These are phyloP conservation scores for Centropus unirufus DNA, from an alignment of 2,113 vertebrate genomes.

Conservation along the genomic window DNA sequence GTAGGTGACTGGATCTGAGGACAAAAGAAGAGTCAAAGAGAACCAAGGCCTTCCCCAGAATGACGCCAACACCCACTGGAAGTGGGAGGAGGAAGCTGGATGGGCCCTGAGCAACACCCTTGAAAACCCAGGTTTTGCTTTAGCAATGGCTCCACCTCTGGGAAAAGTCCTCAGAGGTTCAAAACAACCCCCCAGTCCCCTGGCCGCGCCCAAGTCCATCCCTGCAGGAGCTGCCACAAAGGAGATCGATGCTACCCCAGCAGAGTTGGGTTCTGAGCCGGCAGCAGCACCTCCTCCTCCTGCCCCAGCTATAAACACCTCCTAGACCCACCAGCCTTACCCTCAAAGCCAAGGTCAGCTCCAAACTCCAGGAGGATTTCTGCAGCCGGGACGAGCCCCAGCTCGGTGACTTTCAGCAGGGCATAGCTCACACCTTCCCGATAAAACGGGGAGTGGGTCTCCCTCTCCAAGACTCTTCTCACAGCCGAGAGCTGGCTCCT, in stretches of 20 bases:
- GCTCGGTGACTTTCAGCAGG: constrained; percentile 87
- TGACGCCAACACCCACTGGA: accelerated
- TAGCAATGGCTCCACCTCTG: not conserved
- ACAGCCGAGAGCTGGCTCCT: constrained; percentile 70
- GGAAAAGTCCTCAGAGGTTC: not conserved
- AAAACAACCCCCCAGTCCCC: not conserved
- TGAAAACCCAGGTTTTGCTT: not conserved
- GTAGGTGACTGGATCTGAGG: constrained; percentile 90
- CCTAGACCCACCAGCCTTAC: constrained; percentile 43
- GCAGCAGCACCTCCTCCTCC: not conserved
- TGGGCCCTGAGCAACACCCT: accelerated
- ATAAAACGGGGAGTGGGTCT: constrained; percentile 86
- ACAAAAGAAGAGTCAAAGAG: not conserved
- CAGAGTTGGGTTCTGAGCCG: not conserved
- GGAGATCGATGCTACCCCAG: not conserved
- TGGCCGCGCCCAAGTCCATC: not conserved
- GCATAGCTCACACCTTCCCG: constrained; percentile 89
- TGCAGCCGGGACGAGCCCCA: constrained; percentile 79
- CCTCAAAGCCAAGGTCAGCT: constrained; percentile 91
- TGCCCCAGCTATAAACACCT: not conserved
- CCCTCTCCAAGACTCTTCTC: constrained; percentile 83
- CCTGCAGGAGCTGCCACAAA: not conserved
- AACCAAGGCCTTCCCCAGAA: not conserved
- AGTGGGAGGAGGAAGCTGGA: not conserved
- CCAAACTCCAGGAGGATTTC: constrained; percentile 84